phyloP scores from a whole-genome alignment of 2,113 vertebrate species.

The Tinamus guttatus region DNA sequence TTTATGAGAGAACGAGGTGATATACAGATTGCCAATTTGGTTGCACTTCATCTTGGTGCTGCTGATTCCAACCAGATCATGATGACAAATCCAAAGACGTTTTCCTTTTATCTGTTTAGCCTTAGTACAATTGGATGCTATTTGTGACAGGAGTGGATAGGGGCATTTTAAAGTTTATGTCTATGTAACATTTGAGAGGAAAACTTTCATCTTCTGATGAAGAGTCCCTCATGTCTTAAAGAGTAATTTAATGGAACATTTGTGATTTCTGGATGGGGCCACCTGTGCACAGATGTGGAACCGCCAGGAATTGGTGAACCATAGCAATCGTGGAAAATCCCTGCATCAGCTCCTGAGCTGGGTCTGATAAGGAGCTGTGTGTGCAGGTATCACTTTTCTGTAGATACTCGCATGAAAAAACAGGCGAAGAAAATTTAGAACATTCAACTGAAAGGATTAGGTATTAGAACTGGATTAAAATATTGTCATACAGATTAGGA shows the following conservation, averaged over 20 bases:
- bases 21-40: background rate
- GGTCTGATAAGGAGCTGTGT: background rate
- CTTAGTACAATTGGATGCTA: background rate
- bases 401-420: conserved; percentile 12
- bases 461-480: conserved; percentile 73
- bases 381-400: background rate
- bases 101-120: background rate
- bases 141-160: background rate
- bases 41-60: background rate
- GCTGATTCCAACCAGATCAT: background rate
- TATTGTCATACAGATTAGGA: conserved; percentile 68
- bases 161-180: background rate
- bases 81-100: background rate
- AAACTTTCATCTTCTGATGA: background rate
- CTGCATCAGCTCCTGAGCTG: background rate
- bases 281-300: background rate
- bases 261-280: background rate
- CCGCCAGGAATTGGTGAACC: background rate
- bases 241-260: background rate
- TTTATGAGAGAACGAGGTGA: conserved; percentile 10
- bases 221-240: background rate
- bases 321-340: background rate
- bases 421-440: conserved; percentile 34
- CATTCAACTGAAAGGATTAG: conserved; percentile 22
- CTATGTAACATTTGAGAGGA: accelerated